Percentiles rank a stretch among this genome's conserved stretches.
phyloP scores from a whole-genome alignment of 2,888 invertebrate genomes.

The Microctonus hyperodae region DNA sequence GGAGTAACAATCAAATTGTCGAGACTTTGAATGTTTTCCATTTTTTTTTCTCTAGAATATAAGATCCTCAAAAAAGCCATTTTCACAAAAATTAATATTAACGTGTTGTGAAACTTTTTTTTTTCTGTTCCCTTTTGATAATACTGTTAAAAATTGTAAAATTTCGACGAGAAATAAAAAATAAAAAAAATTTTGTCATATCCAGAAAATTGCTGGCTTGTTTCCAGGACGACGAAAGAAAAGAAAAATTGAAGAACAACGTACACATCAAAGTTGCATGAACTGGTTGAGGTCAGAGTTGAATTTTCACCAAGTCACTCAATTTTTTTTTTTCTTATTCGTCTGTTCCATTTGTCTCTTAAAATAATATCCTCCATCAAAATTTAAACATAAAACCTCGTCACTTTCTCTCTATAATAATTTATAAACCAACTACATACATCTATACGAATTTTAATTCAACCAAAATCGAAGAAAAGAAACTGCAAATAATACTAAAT shows the following conservation, averaged over 20 bases:
- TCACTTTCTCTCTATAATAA: not conserved
- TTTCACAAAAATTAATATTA: too few species aligned
- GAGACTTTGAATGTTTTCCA: not conserved
- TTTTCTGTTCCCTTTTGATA: too few species aligned
- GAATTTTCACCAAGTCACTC: not conserved
- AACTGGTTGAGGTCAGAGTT: conserved; percentile 2
- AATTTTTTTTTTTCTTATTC: not conserved
- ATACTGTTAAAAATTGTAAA: too few species aligned
- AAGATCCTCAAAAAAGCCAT: too few species aligned
- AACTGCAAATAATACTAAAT: too few species aligned
- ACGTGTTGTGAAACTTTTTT: too few species aligned
- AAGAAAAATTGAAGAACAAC: not conserved
- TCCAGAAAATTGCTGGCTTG: not conserved
- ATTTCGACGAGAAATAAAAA: too few species aligned
- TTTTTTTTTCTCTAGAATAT: too few species aligned
- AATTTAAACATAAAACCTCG: not conserved
- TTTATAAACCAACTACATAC: not conserved
- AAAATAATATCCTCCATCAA: not conserved
- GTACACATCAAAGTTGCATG: not conserved
- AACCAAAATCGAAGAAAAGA: not conserved
- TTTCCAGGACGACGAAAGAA: not conserved
- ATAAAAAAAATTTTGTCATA: not conserved
- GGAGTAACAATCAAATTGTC: not conserved
- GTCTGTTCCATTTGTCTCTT: not conserved
- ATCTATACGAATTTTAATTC: not conserved